Evolutionary conservation across 1,140 invertebrate genomes (phyloP).

Genomic region (Stegodyphus mimosarum): DNA sequence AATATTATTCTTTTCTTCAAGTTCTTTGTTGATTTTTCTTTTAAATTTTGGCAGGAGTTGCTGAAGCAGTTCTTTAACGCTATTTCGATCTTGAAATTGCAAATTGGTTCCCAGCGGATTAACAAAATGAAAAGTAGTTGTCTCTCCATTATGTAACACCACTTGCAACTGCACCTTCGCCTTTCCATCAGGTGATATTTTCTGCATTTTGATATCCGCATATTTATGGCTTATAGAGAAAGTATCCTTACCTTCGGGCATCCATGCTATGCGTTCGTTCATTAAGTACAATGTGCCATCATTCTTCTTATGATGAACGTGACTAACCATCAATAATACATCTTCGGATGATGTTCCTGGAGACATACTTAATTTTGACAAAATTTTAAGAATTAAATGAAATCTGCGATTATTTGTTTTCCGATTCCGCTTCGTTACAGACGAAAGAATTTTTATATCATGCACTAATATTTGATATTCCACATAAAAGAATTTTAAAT

Average conservation of each 20-base stretch:
- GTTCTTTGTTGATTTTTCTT: conserved; percentile 90
- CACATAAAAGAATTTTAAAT: no score
- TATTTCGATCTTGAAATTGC: conserved; percentile 90
- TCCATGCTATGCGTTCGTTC: conserved; percentile 95
- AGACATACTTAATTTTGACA: conserved; percentile 20
- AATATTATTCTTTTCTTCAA: conserved; percentile 72
- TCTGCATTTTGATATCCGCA: conserved; percentile 97
- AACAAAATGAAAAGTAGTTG: conserved; percentile 98
- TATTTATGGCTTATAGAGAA: conserved; percentile 93
- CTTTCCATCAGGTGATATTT: conserved; percentile 98
- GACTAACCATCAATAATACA: conserved; percentile 88
- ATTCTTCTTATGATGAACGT: conserved; percentile 95
- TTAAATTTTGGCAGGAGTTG: conserved; percentile 95
- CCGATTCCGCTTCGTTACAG: no score
- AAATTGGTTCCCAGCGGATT: conserved; percentile 83
- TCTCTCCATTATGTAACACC: conserved; percentile 91
- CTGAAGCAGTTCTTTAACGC: conserved; percentile 92
- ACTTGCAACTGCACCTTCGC: conserved; percentile 99
- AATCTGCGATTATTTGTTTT: no score
- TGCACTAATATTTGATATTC: no score
- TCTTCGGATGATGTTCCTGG: conserved; percentile 76
- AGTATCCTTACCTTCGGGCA: conserved; percentile 88
- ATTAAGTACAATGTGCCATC: conserved; percentile 96
- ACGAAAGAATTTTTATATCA: no score
- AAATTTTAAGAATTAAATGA: no score